Conservation (phyloP, 2,888 invertebrate genomes). For the Eupeodes latifasciatus region DNA sequence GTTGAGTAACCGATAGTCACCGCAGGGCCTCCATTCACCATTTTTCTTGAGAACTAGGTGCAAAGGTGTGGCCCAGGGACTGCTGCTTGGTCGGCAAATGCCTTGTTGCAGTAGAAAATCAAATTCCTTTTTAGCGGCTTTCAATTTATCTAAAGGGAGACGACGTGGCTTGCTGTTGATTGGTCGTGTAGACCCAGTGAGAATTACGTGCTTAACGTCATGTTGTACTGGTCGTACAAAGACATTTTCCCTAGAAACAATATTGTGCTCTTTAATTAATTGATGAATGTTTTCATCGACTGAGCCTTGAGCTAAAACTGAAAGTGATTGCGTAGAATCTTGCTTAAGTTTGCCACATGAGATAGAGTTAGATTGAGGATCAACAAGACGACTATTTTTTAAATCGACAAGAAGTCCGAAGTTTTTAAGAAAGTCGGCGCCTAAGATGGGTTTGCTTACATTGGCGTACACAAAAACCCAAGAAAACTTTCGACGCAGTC, state of each 20-base stretch:
- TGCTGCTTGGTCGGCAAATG: background rate
- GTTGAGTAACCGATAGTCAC: background rate
- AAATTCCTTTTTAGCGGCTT: conserved; percentile 11
- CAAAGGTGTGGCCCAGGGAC: background rate
- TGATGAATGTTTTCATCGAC: background rate
- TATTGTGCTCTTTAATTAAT: background rate
- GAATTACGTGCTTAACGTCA: background rate
- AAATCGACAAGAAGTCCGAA: background rate
- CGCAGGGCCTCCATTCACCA: background rate
- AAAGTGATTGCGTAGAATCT: background rate
- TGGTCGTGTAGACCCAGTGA: too few species aligned
- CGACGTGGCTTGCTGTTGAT: conserved; percentile 7
- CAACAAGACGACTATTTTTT: background rate
- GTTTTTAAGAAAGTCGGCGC: background rate
- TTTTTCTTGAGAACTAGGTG: background rate
- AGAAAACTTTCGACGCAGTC: background rate
- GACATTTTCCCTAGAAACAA: background rate
- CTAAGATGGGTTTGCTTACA: background rate
- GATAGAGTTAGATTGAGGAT: background rate
- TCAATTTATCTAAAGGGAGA: background rate
- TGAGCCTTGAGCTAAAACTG: background rate
- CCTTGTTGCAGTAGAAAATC: background rate
- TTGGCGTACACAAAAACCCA: background rate
- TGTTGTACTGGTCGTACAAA: background rate
- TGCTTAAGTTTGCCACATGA: background rate